phyloP scores from a whole-genome alignment of 1,140 invertebrate species.

The Heliconius congener region DNA sequence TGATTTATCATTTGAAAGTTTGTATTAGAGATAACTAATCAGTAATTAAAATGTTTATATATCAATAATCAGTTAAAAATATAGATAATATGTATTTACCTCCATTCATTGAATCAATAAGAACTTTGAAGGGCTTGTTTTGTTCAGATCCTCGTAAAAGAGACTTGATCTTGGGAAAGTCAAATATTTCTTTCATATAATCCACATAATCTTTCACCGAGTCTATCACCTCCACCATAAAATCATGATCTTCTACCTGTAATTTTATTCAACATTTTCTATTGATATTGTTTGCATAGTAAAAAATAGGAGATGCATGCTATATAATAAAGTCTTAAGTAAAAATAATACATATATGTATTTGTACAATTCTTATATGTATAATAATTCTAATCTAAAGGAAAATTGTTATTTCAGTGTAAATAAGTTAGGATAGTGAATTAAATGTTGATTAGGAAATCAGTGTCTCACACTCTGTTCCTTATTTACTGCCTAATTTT shows the following conservation, averaged over 20 bases:
- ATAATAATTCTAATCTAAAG: no score
- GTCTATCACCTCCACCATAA: conserved; percentile 95
- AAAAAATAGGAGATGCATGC: no score
- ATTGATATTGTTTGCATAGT: no score
- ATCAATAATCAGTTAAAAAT: neutral
- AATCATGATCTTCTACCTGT: conserved; percentile 87
- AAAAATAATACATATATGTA: no score
- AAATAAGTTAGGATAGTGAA: no score
- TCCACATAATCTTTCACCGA: conserved; percentile 94
- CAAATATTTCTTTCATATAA: conserved; percentile 98
- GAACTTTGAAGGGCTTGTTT: conserved; percentile 89
- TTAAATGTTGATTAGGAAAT: no score
- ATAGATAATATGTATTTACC: conserved; percentile 81
- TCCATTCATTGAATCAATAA: conserved; percentile 97
- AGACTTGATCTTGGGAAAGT: conserved; percentile 91
- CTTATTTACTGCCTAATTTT: no score
- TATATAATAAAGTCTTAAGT: no score
- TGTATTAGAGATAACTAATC: neutral
- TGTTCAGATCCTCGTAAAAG: conserved; percentile 87
- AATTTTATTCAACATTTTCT: conserved; percentile 42
- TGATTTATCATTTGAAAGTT: neutral
- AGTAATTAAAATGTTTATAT: neutral
- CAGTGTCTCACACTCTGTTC: no score
- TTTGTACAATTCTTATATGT: no score
- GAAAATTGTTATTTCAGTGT: no score